phyloP scores from a whole-genome alignment of 2,888 invertebrate genomes.

The Pheosia gnoma region DNA sequence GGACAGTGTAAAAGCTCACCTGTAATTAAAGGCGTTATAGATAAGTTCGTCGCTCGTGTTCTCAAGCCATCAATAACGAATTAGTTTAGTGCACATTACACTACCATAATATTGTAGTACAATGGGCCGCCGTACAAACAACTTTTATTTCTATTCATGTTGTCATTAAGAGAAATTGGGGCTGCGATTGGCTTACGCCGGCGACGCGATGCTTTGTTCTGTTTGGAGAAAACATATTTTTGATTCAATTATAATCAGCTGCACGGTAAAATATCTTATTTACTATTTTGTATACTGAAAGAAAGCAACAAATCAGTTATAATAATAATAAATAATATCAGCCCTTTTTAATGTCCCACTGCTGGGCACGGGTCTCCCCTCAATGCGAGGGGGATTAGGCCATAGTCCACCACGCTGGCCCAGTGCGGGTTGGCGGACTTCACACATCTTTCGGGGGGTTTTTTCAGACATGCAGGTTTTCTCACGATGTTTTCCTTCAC shows the following conservation, averaged over 20 bases:
- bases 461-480: no score
- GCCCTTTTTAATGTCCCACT: no score
- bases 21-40: constrained; percentile 70
- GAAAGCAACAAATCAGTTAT: no score
- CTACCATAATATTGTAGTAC: constrained; percentile 27
- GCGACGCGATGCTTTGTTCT: background rate
- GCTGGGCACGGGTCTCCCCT: no score
- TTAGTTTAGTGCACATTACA: constrained; percentile 65
- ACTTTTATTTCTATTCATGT: constrained; percentile 42
- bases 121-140: constrained; percentile 36
- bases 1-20: constrained; percentile 53
- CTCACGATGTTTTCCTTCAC: no score
- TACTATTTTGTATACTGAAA: no score
- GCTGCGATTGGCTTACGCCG: constrained; percentile 4
- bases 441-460: no score
- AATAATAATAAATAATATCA: no score
- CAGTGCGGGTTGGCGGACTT: no score
- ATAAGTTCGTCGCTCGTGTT: constrained; percentile 66
- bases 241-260: background rate
- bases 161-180: constrained; percentile 40
- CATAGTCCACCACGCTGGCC: no score
- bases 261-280: no score
- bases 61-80: constrained; percentile 73
- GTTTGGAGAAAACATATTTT: background rate
- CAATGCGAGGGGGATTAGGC: no score